Evolutionary conservation across 2,797 vertebrate genomes (phyloP), one percentile per base, ranked within the genome.

Genomic region (Myoxocephalus aenaeus): DNA sequence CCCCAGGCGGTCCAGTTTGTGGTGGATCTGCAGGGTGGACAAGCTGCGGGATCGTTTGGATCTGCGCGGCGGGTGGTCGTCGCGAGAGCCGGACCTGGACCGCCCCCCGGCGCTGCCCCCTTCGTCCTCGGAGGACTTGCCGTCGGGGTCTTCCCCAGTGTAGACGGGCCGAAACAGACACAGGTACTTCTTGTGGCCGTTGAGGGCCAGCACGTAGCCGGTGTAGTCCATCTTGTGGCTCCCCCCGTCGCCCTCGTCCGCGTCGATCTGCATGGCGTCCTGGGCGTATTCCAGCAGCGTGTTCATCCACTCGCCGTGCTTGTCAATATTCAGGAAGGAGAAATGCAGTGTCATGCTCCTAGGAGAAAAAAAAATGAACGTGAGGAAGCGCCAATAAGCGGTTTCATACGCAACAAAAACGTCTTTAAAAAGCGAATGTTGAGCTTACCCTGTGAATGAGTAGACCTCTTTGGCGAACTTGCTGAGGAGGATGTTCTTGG

Each of bases 401-500:
- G 59, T n/a, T 75, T 38, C 25, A 36, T 27, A 69, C 1, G 14
- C 17, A 64, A 46, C 9, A 17, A 8, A 61, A 14, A 17, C 3
- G 18, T 32, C 57, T 29, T n/a, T 5, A 14, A 6, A n/a, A 22
- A 62, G 14, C 11, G 13, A 25, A 40, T 22, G 7, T 40, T 58
- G 5, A 25, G 51, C 94, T 88, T 70, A 99, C 98, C 97, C 97
- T 0, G 98, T 99, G 90, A 99, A 99, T 0, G 96, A 96, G 92
- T 98, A 99, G 65, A 99, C 98, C 86, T 99, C 98, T 82, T 98
- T 92, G 65, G 98, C 98, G 18, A 99, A 99, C 86, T 97, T 98
- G 96, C 98, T 98, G 2, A 99, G 97, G 12, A 99, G 95, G 38
- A 94, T 90, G 25, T 97, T 97, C 91, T 98, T 99, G 82, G 97